Evolutionary conservation across 2,797 vertebrate genomes (phyloP).

Genomic region (Oreortyx pictus): DNA sequence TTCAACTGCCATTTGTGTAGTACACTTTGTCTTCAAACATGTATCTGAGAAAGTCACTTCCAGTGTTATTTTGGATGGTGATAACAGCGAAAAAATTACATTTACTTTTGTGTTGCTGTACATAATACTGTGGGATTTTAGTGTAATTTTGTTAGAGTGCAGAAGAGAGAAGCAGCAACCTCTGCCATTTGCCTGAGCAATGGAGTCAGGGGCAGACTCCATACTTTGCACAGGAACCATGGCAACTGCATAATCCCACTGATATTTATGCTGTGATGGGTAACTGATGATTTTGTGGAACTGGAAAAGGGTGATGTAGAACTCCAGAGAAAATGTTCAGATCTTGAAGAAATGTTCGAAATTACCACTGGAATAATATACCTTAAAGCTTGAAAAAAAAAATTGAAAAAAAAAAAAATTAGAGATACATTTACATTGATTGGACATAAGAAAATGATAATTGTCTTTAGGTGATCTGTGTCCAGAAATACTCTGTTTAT

Average conservation of each 20-base stretch:
- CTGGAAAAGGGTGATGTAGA: not conserved
- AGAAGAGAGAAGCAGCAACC: not conserved
- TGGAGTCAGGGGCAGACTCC: not conserved
- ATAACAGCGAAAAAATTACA: not conserved
- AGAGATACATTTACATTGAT: not conserved
- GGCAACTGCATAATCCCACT: not conserved
- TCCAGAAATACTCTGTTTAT: not conserved
- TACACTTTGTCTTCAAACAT: not conserved
- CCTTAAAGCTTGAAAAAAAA: not conserved
- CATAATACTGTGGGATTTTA: not conserved
- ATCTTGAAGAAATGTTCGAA: not conserved
- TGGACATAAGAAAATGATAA: not conserved
- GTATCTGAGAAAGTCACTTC: not conserved
- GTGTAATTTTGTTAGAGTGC: not conserved
- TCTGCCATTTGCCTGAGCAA: not conserved
- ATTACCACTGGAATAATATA: not conserved
- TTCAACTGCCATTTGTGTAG: not conserved
- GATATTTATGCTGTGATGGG: not conserved
- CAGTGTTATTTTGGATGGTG: not conserved
- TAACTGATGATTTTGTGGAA: not conserved
- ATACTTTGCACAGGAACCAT: not conserved
- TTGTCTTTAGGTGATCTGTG: not conserved
- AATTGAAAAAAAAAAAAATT: no score
- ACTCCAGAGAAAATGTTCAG: not conserved
- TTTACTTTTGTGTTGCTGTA: not conserved